Conservation (phyloP, 2,113 vertebrate species). For the Sporophila hypoxantha region DNA sequence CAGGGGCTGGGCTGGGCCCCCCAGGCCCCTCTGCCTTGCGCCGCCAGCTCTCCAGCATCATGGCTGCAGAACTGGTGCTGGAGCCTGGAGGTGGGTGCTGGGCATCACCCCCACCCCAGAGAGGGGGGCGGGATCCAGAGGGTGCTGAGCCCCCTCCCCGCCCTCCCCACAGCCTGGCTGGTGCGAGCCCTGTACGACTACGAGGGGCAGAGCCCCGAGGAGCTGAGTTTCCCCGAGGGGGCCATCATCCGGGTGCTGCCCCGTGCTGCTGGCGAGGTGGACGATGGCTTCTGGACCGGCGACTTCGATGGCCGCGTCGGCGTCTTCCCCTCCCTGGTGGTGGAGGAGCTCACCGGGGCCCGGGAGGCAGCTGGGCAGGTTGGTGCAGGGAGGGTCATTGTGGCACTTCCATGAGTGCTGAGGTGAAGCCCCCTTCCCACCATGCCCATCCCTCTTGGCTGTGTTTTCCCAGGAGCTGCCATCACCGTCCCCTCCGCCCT, state of each 20-base stretch:
- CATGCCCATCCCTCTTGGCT: neutral
- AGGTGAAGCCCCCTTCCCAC: rapidly evolving
- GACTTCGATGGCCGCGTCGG: conserved; percentile 79
- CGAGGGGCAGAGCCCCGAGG: conserved; percentile 82
- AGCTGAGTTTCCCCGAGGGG: conserved; percentile 86
- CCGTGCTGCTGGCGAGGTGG: conserved; percentile 71
- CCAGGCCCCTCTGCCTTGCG: conserved; percentile 22
- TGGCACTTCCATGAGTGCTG: rapidly evolving
- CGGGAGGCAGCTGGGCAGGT: conserved; percentile 19
- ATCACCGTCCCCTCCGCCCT: conserved; percentile 65
- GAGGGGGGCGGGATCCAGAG: rapidly evolving
- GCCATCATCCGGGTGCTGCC: conserved; percentile 80
- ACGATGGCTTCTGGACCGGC: conserved; percentile 88
- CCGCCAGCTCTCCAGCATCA: conserved; percentile 64
- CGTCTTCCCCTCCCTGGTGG: conserved; percentile 86
- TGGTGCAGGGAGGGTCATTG: rapidly evolving
- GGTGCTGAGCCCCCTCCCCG: neutral
- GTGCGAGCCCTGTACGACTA: conserved; percentile 84
- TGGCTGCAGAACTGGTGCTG: conserved; percentile 48
- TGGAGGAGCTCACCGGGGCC: conserved; percentile 74
- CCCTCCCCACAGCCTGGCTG: conserved; percentile 63
- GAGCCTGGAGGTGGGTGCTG: conserved; percentile 42
- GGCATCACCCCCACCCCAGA: neutral
- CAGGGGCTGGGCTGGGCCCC: neutral
- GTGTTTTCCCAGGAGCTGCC: conserved; percentile 63